These are phyloP conservation scores for Argopecten irradians DNA, from an alignment of 1,140 invertebrate genomes.

Conservation along the genomic window DNA sequence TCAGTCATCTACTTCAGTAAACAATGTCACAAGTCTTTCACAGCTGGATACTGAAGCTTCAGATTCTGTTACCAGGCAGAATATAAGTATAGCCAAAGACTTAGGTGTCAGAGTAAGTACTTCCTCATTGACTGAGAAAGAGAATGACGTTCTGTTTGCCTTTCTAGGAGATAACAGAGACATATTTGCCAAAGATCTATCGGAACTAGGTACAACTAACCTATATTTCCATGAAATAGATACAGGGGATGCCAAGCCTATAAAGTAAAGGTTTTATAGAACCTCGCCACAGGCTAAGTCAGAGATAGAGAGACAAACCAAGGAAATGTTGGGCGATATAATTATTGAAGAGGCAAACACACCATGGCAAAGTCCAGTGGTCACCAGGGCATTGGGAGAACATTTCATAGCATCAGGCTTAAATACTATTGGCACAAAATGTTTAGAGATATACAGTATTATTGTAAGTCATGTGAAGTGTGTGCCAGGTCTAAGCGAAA, in stretches of 20 bases:
- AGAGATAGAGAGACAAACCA: constrained; percentile 42
- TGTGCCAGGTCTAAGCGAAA: constrained; percentile 36
- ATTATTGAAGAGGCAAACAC: constrained; percentile 35
- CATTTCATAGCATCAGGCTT: background rate
- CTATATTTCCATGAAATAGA: constrained; percentile 38
- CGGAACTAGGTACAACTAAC: constrained; percentile 37
- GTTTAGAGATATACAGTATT: constrained; percentile 46
- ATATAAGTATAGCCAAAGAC: background rate
- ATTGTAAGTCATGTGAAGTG: constrained; percentile 34
- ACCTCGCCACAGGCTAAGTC: background rate
- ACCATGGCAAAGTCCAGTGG: constrained; percentile 51
- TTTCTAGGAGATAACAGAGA: constrained; percentile 32
- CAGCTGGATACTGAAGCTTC: no score
- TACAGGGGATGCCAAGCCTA: background rate
- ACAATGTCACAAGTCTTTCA: background rate
- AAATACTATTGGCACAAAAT: constrained; percentile 52
- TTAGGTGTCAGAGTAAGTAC: background rate
- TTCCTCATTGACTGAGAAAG: background rate
- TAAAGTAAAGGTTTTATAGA: constrained; percentile 17
- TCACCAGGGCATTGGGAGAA: constrained; percentile 39
- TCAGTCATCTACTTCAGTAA: background rate
- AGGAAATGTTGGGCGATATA: constrained; percentile 33
- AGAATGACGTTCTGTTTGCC: constrained; percentile 14
- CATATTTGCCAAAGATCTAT: constrained; percentile 34
- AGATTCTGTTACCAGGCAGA: background rate